A percentile compares a stretch with the other conserved stretches of the same genome.
Conservation (phyloP, 2,797 vertebrate species). For the Paratrypauchen microcephalus region DNA sequence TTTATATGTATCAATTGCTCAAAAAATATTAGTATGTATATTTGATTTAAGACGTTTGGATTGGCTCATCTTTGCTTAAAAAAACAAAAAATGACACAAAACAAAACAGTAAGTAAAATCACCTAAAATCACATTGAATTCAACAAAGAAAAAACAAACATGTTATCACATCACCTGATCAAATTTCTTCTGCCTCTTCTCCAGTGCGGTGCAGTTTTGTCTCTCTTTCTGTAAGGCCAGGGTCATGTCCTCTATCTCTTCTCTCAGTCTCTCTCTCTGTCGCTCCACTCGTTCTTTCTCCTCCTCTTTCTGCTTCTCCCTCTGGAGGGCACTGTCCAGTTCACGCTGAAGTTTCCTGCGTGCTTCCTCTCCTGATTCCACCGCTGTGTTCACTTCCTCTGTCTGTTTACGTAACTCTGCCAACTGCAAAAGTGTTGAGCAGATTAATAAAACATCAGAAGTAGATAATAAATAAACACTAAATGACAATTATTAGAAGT, state of each 20-base stretch:
- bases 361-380: slow-evolving; percentile 83
- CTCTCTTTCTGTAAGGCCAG: slow-evolving; percentile 87
- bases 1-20: too few relatives aligned
- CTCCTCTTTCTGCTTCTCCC: slow-evolving; percentile 82
- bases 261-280: slow-evolving; percentile 84
- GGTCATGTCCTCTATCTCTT: slow-evolving; percentile 88
- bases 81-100: neutral
- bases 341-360: slow-evolving; percentile 85
- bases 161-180: slow-evolving; percentile 78
- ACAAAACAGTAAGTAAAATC: neutral
- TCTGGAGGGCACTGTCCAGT: slow-evolving; percentile 79
- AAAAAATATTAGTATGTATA: too few relatives aligned
- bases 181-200: slow-evolving; percentile 94
- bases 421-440: slow-evolving; percentile 67
- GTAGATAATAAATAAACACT: neutral
- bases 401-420: slow-evolving; percentile 84
- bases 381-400: slow-evolving; percentile 82
- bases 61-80: too few relatives aligned
- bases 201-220: slow-evolving; percentile 85
- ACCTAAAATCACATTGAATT: neutral
- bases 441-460: neutral
- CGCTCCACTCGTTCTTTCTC: slow-evolving; percentile 84
- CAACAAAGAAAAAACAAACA: neutral
- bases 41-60: too few relatives aligned
- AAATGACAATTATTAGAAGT: neutral